These are phyloP conservation scores for Cephus spinipes DNA, from an alignment of 2,888 invertebrate species.

Conservation along the genomic window DNA sequence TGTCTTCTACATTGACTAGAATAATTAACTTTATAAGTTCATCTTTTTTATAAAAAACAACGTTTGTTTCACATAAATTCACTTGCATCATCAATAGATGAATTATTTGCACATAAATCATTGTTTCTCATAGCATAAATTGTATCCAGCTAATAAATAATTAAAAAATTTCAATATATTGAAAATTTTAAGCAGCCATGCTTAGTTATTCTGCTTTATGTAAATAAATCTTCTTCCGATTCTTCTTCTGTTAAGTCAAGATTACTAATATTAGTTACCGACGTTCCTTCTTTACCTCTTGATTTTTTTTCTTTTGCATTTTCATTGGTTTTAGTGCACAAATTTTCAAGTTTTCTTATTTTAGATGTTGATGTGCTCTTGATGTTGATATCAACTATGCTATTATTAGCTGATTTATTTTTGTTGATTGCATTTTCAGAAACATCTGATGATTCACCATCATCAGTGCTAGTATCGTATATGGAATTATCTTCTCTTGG, in stretches of 20 bases:
- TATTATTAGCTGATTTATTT: neutral
- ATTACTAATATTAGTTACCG: neutral
- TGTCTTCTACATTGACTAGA: neutral
- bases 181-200: neutral
- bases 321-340: neutral
- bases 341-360: neutral
- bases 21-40: neutral
- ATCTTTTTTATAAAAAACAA: neutral
- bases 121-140: neutral
- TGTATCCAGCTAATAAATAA: neutral
- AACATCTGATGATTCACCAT: neutral
- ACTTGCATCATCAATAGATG: neutral
- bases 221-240: slow-evolving; percentile 4
- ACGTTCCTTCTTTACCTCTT: neutral
- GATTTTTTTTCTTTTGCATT: neutral
- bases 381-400: neutral
- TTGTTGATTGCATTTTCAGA: neutral
- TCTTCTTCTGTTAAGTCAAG: neutral
- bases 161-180: neutral
- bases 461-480: neutral
- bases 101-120: neutral
- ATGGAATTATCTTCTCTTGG: neutral
- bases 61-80: neutral
- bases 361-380: neutral
- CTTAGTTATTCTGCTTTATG: neutral